Conservation (phyloP, 92 coral and sea anemone genomes). For the Virgularia gustaviana region DNA sequence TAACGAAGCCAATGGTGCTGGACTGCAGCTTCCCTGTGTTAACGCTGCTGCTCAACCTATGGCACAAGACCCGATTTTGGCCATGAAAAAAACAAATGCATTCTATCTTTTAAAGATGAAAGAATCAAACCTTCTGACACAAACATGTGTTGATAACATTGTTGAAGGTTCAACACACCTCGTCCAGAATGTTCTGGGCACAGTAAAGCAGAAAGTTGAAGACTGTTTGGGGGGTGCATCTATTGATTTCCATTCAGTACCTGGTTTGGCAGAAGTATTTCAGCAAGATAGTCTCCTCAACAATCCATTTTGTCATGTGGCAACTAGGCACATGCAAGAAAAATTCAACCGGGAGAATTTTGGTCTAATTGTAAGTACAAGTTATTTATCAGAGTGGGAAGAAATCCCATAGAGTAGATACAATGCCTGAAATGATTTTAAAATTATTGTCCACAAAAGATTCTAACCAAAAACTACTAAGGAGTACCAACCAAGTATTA, state of each 20-base stretch:
- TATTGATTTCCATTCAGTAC: not conserved
- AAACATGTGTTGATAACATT: constrained; percentile 51
- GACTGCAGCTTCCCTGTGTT: no score
- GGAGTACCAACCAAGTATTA: no score
- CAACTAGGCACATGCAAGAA: constrained; percentile 12
- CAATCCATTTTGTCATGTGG: constrained; percentile 15
- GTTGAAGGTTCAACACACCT: constrained; percentile 50
- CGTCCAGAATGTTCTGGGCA: constrained; percentile 44
- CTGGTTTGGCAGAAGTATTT: constrained; percentile 8
- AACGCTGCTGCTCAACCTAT: no score
- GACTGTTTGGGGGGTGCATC: constrained; percentile 15
- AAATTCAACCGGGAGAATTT: constrained; percentile 5
- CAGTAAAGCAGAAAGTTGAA: not conserved
- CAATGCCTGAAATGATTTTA: not conserved
- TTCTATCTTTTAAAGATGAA: constrained; percentile 36
- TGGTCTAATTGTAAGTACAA: constrained; percentile 29
- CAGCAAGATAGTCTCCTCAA: not conserved
- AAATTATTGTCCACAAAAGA: not conserved
- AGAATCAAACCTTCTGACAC: constrained; percentile 48
- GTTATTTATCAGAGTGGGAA: not conserved
- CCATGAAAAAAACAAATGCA: constrained; percentile 46
- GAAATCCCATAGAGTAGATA: not conserved
- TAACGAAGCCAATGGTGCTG: no score
- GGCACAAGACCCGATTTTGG: constrained; percentile 29
- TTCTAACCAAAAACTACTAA: no score